phyloP scores from a whole-genome alignment of 2,797 vertebrate species.

The Darevskia mixta region DNA sequence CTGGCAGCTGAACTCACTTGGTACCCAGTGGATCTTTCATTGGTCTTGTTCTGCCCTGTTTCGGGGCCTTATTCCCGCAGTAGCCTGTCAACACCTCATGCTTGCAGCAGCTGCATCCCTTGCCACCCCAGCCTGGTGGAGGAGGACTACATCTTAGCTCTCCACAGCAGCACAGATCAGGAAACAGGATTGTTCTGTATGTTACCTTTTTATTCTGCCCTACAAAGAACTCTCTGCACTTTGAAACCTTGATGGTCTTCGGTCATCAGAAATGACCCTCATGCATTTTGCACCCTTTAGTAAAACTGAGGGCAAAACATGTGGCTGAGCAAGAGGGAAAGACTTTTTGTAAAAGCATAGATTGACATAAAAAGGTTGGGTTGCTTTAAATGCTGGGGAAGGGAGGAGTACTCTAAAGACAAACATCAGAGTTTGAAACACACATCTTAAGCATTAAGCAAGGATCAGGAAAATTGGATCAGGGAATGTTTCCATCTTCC shows the following conservation, averaged over 20 bases:
- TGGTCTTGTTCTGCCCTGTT: too few relatives aligned
- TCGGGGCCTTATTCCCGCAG: too few relatives aligned
- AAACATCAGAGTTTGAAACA: neutral
- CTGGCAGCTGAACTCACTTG: too few relatives aligned
- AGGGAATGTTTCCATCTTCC: neutral
- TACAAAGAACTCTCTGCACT: neutral
- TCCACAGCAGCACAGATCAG: too few relatives aligned
- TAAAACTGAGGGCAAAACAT: neutral
- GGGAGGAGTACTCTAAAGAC: neutral
- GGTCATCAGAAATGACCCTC: neutral
- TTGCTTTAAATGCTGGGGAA: neutral
- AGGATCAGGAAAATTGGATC: neutral
- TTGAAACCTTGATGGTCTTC: neutral
- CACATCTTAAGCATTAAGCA: neutral
- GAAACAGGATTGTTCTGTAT: too few relatives aligned
- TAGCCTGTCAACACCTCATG: too few relatives aligned
- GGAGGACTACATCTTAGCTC: too few relatives aligned
- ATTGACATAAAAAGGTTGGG: neutral
- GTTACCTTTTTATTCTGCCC: neutral
- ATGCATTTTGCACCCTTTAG: neutral
- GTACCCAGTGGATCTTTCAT: too few relatives aligned
- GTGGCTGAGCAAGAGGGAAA: neutral
- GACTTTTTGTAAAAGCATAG: too few relatives aligned
- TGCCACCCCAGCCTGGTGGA: too few relatives aligned
- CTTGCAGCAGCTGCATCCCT: too few relatives aligned